These are phyloP conservation scores for Ischnura elegans DNA, from an alignment of 2,888 invertebrate species.

Conservation along the genomic window DNA sequence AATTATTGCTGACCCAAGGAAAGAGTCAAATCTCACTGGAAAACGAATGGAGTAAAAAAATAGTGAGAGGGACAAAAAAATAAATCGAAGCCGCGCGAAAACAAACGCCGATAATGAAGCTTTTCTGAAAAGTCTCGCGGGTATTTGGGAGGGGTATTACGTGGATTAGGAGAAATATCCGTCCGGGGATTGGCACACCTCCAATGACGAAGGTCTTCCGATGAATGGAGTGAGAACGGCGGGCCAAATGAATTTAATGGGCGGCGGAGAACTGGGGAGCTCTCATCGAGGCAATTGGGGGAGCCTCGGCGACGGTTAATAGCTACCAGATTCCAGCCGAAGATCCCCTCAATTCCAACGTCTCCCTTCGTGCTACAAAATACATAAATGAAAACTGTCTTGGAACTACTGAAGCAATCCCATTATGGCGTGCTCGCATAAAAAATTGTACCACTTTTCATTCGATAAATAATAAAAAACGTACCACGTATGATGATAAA, in stretches of 20 bases:
- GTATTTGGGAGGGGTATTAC: background rate
- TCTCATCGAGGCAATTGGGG: background rate
- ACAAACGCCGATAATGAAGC: background rate
- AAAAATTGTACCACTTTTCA: background rate
- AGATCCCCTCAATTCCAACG: background rate
- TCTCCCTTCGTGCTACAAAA: background rate
- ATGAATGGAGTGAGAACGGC: conserved; percentile 20
- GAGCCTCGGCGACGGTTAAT: background rate
- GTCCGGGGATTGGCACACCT: background rate
- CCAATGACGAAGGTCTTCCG: background rate
- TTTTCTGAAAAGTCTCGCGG: background rate
- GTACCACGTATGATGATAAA: no score
- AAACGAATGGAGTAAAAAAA: background rate
- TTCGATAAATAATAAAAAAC: background rate
- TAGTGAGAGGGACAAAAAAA: background rate
- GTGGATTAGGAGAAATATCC: background rate
- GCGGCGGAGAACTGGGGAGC: background rate
- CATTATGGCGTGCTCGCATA: no score
- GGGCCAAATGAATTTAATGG: conserved; percentile 31
- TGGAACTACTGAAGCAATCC: no score
- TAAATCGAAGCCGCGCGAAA: background rate
- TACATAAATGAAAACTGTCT: background rate
- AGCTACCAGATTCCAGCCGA: background rate
- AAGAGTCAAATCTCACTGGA: background rate
- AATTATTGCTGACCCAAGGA: background rate